Percentiles rank a stretch among this genome's conserved stretches.
Conservation (phyloP, 2,113 vertebrate species). For the Climacteris rufus region DNA sequence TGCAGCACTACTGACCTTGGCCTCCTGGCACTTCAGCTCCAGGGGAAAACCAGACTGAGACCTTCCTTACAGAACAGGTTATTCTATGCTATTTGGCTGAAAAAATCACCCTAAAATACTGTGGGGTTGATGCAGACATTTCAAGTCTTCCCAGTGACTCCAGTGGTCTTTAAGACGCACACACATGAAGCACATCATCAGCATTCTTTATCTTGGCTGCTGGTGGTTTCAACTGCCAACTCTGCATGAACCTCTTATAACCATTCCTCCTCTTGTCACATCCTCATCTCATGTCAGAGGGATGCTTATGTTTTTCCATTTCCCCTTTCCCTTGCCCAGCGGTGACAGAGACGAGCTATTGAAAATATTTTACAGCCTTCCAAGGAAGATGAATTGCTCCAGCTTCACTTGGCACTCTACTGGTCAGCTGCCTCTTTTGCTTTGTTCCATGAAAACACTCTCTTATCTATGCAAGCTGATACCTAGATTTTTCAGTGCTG, state of each 20-base stretch:
- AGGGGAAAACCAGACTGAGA: neutral
- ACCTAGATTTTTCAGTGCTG: neutral
- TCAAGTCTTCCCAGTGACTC: neutral
- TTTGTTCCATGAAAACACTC: neutral
- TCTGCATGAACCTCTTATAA: neutral
- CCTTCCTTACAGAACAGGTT: neutral
- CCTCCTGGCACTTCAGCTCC: neutral
- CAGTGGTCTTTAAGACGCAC: neutral
- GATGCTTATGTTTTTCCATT: neutral
- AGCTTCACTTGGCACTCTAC: neutral
- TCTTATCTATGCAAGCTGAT: conserved; percentile 8
- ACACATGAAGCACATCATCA: neutral
- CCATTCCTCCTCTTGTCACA: neutral
- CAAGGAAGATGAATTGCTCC: neutral
- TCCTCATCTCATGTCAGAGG: neutral
- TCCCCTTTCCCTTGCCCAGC: neutral
- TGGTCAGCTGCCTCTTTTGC: neutral
- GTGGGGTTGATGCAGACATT: neutral
- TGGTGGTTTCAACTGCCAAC: neutral
- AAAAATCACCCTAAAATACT: neutral
- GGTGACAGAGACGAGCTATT: neutral
- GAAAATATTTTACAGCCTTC: conserved; percentile 7
- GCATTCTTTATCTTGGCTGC: neutral
- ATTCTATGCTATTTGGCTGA: neutral
- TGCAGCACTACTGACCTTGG: neutral